A percentile compares a stretch with the other conserved stretches of the same genome.
These are phyloP conservation scores for Spisula solida DNA, from an alignment of 2,888 invertebrate genomes.

Conservation along the genomic window DNA sequence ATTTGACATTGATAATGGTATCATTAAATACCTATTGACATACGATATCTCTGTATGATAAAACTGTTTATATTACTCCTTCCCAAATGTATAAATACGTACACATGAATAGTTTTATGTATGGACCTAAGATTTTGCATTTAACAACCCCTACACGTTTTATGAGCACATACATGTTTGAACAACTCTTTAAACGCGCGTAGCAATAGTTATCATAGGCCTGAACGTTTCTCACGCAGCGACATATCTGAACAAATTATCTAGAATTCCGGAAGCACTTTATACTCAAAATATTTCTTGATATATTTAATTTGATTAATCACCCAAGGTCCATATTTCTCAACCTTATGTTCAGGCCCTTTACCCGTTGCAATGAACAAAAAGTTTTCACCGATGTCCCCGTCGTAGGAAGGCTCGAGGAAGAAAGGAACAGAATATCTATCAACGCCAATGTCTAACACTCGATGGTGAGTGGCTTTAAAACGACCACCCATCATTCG, in stretches of 20 bases:
- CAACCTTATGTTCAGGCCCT: slow-evolving; percentile 70
- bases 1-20: neutral
- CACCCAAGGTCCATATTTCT: slow-evolving; percentile 76
- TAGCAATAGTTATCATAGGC: too few species aligned
- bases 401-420: slow-evolving; percentile 77
- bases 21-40: neutral
- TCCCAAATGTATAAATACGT: neutral
- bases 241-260: neutral
- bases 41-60: neutral
- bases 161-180: too few species aligned
- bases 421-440: slow-evolving; percentile 79
- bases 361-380: slow-evolving; percentile 69
- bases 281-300: slow-evolving; percentile 73
- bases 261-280: slow-evolving; percentile 70
- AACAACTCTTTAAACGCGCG: too few species aligned
- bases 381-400: slow-evolving; percentile 74
- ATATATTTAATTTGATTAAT: slow-evolving; percentile 73
- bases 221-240: neutral
- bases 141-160: too few species aligned
- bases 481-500: slow-evolving; percentile 77
- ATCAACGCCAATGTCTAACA: slow-evolving; percentile 77
- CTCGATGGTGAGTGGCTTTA: slow-evolving; percentile 79
- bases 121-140: too few species aligned
- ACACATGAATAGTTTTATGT: neutral
- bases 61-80: neutral